Evolutionary conservation across 2,888 invertebrate species (phyloP), one percentile per base, ranked within the genome.

Genomic region (Spilarctia lutea): DNA sequence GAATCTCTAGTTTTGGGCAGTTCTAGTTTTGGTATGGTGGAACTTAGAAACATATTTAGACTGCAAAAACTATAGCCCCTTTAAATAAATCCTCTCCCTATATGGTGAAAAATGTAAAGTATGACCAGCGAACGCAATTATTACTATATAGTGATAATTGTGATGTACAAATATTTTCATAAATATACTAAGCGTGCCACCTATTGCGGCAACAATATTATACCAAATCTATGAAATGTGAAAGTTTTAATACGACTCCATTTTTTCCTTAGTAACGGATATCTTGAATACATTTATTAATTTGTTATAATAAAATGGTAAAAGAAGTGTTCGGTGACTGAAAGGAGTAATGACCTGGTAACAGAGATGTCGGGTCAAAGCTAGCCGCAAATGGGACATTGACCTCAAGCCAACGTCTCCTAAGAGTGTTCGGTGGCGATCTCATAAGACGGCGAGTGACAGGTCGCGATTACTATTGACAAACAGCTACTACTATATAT

Each of bases 381-480:
- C 60, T 60, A 27, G 60, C 60, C 60, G 60, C 60, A 60, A 60
- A 60, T 60, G 45, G 65, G 65, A 80, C 60, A 67, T 68, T 77
- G 71, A 78, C 81, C 71, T 71, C 48, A 71, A 81, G 27, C 13
- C 27, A 60, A 60, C 27, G 60, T 27, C 60, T 60, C n/a, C 16
- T 60, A 27, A 60, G 60, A 60, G 60, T 60, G 60, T 27, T 60
- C 27, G 60, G 27, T 60, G 60, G 27, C 27, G 60, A 27, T 60
- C 60, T 60, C 27, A 60, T 60, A 27, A 60, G 27, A 60, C 60
- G 60, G 60, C 60, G 60, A 60, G 60, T 60, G 60, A 60, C 60
- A 60, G 60, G 60, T 27, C 60, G 27, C 6, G 48, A 72, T 72
- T 48, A 27, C 52, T 72, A 70, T 73, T 60, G 67, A 67, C 67